Evolutionary conservation across 2,113 vertebrate genomes (phyloP), one percentile per base, ranked within the genome.

Genomic region (Embiotoca jacksoni): DNA sequence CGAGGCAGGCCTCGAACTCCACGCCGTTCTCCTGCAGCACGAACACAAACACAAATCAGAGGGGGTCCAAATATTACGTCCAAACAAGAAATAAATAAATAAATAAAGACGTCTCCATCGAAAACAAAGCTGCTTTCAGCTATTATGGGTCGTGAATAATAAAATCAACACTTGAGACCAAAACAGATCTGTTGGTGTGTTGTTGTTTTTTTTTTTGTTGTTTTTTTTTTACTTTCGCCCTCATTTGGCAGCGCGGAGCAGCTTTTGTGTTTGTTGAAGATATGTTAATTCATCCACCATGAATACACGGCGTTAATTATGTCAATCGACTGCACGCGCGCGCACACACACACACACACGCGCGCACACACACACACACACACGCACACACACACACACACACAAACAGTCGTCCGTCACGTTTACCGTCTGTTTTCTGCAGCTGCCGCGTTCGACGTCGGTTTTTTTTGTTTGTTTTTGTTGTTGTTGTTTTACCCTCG

Each of bases 1-100:
- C 98, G 7, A 99, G 94, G 81, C 98, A 99, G 5, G 98, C 98
- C 78, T 99, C 98, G 0, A 99, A 98, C 87, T 99, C 98, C 84
- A 99, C 93, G 0, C 98, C 97, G 0, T 97, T 98, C 91, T 99
- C 98, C 98, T 99, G 64, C 15, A 59, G 66, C 15, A 53, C 10
- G 58, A 81, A 44, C 39, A 78, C 23, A 23, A 23, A 23, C 23
- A 23, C 23, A 23, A 23, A 59, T 57, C 49, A 78, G 13, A 49
- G 7, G 23, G 23, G 23, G 23, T 23, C 23, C 23, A 23, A 23
- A 23, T 23, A 23, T 23, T 23, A 23, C 23, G 23, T 23, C 23
- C 23, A 23, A 23, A 23, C 23, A 23, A 23, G 1, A 23, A 1
- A 23, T 23, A 23, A 23, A 23, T 23, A 23, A 23, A 23, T 23